These are phyloP conservation scores for Elaphurus davidianus DNA, from an alignment of 2,113 vertebrate genomes.

Conservation along the genomic window DNA sequence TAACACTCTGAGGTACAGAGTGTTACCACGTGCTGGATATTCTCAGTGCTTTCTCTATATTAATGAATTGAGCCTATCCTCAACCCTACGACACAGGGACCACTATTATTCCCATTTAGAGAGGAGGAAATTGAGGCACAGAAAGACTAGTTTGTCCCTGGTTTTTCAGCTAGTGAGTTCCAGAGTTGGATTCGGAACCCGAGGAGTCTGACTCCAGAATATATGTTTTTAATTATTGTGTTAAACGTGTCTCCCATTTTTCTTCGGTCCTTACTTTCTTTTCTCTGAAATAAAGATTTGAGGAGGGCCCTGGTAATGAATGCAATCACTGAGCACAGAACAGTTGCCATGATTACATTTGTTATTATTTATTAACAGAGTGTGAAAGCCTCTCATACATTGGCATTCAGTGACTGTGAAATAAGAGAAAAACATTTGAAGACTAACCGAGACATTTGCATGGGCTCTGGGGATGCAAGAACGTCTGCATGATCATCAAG, in stretches of 20 bases:
- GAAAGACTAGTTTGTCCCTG: neutral
- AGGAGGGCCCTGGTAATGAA: neutral
- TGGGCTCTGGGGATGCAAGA: neutral
- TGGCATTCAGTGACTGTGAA: neutral
- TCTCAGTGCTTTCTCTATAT: neutral
- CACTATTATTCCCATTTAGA: neutral
- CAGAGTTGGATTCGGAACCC: neutral
- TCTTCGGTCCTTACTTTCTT: neutral
- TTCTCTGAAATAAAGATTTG: neutral
- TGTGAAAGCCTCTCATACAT: neutral
- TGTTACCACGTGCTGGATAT: neutral
- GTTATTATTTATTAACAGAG: neutral
- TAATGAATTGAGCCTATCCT: neutral
- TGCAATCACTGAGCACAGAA: neutral
- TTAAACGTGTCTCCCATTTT: neutral
- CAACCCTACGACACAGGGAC: neutral
- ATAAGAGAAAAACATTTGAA: constrained; percentile 1
- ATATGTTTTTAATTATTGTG: neutral
- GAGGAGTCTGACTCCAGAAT: neutral
- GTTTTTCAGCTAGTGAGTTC: neutral
- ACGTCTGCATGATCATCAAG: neutral
- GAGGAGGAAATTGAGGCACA: neutral
- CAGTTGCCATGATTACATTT: neutral
- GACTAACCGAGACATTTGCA: neutral
- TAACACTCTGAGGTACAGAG: neutral